phyloP scores from a whole-genome alignment of 2,888 invertebrate species.

The Calameuta pallipes region DNA sequence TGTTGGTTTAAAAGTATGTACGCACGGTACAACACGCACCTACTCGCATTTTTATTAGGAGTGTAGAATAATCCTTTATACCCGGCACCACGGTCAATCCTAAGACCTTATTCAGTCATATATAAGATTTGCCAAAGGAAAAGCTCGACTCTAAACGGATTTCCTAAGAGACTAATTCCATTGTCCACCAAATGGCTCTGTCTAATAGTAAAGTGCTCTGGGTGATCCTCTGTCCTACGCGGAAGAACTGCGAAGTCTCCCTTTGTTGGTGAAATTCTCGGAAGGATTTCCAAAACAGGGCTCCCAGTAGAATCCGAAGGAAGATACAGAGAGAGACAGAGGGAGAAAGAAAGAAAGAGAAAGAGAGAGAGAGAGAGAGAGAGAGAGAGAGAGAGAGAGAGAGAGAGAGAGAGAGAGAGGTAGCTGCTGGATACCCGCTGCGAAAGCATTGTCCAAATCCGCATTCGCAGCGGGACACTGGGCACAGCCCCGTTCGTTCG shows the following conservation, averaged over 20 bases:
- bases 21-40: neutral
- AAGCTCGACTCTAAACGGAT: constrained; percentile 53
- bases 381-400: no score
- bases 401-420: neutral
- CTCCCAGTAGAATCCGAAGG: neutral
- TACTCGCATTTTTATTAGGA: neutral
- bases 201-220: constrained; percentile 40
- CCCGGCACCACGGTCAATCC: neutral
- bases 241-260: constrained; percentile 9
- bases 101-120: neutral
- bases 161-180: constrained; percentile 58
- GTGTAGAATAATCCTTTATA: neutral
- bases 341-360: no score
- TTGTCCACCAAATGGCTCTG: constrained; percentile 40
- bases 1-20: neutral
- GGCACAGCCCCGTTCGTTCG: constrained; percentile 4
- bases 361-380: no score
- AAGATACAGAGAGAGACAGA: neutral
- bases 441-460: constrained; percentile 47
- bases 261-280: constrained; percentile 53
- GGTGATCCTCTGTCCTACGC: neutral
- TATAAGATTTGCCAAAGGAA: constrained; percentile 3
- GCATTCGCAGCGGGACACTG: constrained; percentile 34
- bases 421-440: constrained; percentile 35
- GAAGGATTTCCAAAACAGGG: constrained; percentile 49